These are phyloP conservation scores for Nasonia oneida DNA, from an alignment of 2,888 invertebrate genomes.

Conservation along the genomic window DNA sequence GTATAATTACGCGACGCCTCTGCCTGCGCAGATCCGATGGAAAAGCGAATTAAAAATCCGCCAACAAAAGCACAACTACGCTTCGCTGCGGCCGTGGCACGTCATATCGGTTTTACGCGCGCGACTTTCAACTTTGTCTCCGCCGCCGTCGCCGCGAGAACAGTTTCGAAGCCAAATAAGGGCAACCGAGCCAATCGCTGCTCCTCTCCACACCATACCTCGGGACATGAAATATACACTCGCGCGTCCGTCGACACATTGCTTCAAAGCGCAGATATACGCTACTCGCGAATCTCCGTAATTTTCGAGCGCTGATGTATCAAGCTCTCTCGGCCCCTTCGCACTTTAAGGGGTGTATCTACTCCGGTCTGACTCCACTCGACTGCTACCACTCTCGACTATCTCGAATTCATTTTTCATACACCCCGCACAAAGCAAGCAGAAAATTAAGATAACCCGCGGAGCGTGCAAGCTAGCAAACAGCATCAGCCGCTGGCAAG, in stretches of 20 bases:
- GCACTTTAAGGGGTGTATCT: background rate
- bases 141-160: no score
- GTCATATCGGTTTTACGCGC: constrained; percentile 16
- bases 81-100: background rate
- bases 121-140: constrained; percentile 6
- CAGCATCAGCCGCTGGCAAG: background rate
- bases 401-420: background rate
- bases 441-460: background rate
- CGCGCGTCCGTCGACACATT: constrained; percentile 21
- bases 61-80: constrained; percentile 1
- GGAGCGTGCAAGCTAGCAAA: background rate
- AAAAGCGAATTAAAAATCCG: constrained; percentile 3
- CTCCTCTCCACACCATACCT: background rate
- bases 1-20: background rate
- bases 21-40: background rate
- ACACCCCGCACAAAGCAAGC: background rate
- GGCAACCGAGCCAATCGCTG: constrained; percentile 22
- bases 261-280: constrained; percentile 4
- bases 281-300: constrained; percentile 1
- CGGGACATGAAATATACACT: constrained; percentile 35
- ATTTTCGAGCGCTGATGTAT: background rate
- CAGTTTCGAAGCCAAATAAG: constrained; percentile 44
- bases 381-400: background rate
- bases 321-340: background rate
- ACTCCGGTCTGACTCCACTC: background rate